Percentiles rank a stretch among this genome's conserved stretches.
Conservation (phyloP, 2,888 invertebrate genomes). For the Pantelozetes paolii region DNA sequence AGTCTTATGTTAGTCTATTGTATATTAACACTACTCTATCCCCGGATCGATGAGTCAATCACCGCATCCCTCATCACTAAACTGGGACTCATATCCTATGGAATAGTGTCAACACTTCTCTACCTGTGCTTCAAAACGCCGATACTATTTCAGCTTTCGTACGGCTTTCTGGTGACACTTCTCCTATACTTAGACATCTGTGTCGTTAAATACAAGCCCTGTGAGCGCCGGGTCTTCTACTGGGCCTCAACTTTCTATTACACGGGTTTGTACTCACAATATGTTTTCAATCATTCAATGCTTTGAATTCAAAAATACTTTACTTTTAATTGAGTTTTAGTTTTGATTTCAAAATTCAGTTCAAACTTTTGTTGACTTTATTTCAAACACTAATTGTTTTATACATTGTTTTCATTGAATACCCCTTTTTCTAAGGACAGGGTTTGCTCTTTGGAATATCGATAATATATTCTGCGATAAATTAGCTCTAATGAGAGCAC, state of each 20-base stretch:
- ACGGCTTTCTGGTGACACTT: slow-evolving; percentile 51
- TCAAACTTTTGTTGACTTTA: too few relatives aligned
- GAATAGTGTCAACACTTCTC: slow-evolving; percentile 40
- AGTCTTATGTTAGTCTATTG: slow-evolving; percentile 53
- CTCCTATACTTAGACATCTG: slow-evolving; percentile 47
- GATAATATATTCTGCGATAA: slow-evolving; percentile 54
- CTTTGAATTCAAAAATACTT: too few relatives aligned
- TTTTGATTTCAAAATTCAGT: too few relatives aligned
- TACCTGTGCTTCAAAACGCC: slow-evolving; percentile 49
- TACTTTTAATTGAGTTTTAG: too few relatives aligned
- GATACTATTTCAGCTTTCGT: slow-evolving; percentile 52
- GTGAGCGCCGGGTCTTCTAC: slow-evolving; percentile 48
- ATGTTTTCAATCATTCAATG: background rate
- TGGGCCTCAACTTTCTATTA: slow-evolving; percentile 45
- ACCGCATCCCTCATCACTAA: slow-evolving; percentile 46
- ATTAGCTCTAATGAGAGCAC: slow-evolving; percentile 50
- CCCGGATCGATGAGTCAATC: slow-evolving; percentile 40
- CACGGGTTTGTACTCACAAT: background rate
- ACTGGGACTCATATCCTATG: slow-evolving; percentile 38
- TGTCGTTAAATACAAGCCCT: slow-evolving; percentile 44
- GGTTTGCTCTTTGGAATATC: slow-evolving; percentile 55
- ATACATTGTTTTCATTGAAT: too few relatives aligned
- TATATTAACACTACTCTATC: slow-evolving; percentile 50
- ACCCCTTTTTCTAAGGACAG: slow-evolving; percentile 50
- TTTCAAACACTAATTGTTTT: too few relatives aligned